phyloP scores from a whole-genome alignment of 2,888 invertebrate species.

The Melinaea menophilus region DNA sequence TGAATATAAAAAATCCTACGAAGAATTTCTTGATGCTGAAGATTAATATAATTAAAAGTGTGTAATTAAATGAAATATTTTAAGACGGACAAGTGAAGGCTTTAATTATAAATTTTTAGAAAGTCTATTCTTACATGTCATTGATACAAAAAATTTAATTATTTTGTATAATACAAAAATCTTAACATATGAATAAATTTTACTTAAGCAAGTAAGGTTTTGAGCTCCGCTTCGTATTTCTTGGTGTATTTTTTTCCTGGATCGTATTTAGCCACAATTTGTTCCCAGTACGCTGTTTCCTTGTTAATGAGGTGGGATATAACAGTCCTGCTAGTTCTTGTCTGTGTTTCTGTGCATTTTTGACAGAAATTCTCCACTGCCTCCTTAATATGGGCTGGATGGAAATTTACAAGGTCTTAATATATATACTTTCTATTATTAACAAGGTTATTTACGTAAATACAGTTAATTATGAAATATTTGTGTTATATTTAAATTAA shows the following conservation, averaged over 20 bases:
- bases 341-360: slow-evolving; percentile 56
- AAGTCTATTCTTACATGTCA: no score
- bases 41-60: slow-evolving; percentile 33
- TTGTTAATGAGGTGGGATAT: slow-evolving; percentile 59
- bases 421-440: not conserved
- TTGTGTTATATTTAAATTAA: no score
- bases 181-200: no score
- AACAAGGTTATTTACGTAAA: not conserved
- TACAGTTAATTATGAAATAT: no score
- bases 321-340: slow-evolving; percentile 43
- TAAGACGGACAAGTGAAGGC: no score
- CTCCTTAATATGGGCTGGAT: slow-evolving; percentile 56
- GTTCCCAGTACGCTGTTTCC: slow-evolving; percentile 47
- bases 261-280: slow-evolving; percentile 51
- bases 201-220: slow-evolving; percentile 33
- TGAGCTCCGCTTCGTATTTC: slow-evolving; percentile 46
- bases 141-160: not conserved
- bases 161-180: not conserved
- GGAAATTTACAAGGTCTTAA: not conserved
- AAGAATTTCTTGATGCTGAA: slow-evolving; percentile 50
- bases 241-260: slow-evolving; percentile 41
- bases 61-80: no score
- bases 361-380: slow-evolving; percentile 58
- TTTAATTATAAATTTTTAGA: no score
- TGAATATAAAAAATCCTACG: slow-evolving; percentile 79